Evolutionary conservation across 2,113 vertebrate species (phyloP), one percentile per base, ranked within the genome.

Genomic region (Leucopsar rothschildi): DNA sequence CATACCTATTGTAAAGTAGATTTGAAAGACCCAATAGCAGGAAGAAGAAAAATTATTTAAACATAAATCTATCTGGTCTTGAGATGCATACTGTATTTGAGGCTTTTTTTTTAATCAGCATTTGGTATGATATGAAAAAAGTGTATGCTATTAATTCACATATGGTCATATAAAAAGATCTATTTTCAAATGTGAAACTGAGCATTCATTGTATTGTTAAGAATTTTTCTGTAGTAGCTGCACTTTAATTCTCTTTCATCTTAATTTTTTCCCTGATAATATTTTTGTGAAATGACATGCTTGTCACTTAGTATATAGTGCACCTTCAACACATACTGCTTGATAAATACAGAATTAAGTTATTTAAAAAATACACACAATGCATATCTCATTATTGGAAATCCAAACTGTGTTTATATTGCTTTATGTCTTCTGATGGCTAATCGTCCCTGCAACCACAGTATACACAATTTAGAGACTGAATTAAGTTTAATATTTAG

Each of bases 401-500:
- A 97, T 92, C 89, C 83, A 92, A 93, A 57, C 4, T 31, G 9
- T 69, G 81, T 94, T 97, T 96, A 90, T 70, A 95, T 72, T 94
- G 76, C 19, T 96, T 94, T 96, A 93, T 92, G 68, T 66, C 53
- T 95, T 95, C 82, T 72, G 75, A 92, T 92, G 77, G 95, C 66
- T 97, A 93, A 95, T 86, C 96, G 81, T 47, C 59, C 95, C 87
- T 95, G 63, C 60, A 90, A 86, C 57, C 72, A 85, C 44, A 91
- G 61, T 63, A 86, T 88, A 92, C 56, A 91, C 7, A 22, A 90
- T 94, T 96, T 95, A 95, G 91, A 93, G 93, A 79, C 60, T 92
- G 85, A 97, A 96, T 95, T 93, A 91, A 93, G 47, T 97, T 96
- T 97, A 94, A 95, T 97, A 96, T 97, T 96, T 95, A 97, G 35